These are phyloP conservation scores for Anser cygnoides DNA, from an alignment of 2,113 vertebrate genomes.

Conservation along the genomic window DNA sequence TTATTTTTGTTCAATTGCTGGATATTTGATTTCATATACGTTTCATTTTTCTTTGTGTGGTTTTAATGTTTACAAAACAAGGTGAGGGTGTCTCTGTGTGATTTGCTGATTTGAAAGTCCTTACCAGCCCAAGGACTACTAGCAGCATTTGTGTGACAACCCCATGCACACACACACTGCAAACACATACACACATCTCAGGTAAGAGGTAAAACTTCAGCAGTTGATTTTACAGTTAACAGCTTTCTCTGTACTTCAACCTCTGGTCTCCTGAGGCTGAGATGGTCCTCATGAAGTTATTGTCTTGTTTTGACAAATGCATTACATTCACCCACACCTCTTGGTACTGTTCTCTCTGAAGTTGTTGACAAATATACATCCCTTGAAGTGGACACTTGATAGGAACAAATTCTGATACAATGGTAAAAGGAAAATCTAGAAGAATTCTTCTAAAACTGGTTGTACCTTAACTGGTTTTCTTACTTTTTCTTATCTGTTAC, in stretches of 20 bases:
- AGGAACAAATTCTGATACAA: background rate
- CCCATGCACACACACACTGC: fast-evolving
- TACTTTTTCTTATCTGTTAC: background rate
- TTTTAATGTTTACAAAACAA: background rate
- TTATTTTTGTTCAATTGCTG: background rate
- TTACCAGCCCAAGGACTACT: background rate
- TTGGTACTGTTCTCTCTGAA: background rate
- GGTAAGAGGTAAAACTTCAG: background rate
- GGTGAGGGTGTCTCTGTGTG: background rate
- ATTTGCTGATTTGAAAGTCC: background rate
- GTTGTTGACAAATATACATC: background rate
- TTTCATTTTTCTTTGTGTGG: background rate
- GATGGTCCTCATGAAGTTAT: background rate
- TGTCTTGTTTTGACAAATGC: background rate
- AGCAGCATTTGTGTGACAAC: background rate
- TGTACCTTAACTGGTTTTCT: background rate
- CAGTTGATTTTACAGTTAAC: background rate
- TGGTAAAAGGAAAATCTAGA: background rate
- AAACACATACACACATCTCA: background rate
- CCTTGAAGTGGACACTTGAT: background rate
- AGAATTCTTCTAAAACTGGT: background rate
- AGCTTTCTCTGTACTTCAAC: background rate
- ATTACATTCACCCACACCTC: background rate
- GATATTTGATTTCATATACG: background rate
- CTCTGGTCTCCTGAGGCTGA: background rate